phyloP scores from a whole-genome alignment of 2,888 invertebrate species.

The Leptinotarsa peninsularis region DNA sequence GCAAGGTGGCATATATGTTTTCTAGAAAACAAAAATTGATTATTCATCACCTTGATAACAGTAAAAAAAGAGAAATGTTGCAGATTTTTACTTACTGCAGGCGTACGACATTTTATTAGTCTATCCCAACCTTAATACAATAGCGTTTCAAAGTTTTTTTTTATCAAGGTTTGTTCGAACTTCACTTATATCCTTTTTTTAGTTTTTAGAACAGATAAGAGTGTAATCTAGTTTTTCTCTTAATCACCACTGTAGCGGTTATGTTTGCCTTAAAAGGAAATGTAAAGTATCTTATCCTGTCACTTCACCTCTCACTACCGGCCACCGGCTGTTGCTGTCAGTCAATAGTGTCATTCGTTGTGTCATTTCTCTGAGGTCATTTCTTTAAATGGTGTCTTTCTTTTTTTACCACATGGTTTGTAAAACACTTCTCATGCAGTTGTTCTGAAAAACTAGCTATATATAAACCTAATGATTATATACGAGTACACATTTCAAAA shows the following conservation, averaged over 20 bases:
- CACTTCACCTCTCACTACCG: not conserved
- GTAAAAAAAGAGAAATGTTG: not conserved
- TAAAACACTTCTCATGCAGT: too few relatives aligned
- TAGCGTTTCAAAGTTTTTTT: not conserved
- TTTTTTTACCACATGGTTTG: too few relatives aligned
- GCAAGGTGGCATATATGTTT: conserved; percentile 92
- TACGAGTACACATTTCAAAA: too few relatives aligned
- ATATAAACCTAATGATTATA: too few relatives aligned
- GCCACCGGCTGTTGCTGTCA: not conserved
- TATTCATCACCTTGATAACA: conserved; percentile 1
- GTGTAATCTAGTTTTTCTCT: conserved; percentile 12
- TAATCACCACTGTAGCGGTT: conserved; percentile 49
- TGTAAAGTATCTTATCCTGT: conserved; percentile 27
- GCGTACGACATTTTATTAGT: conserved; percentile 58
- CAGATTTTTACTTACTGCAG: conserved; percentile 57
- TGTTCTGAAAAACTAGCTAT: too few relatives aligned
- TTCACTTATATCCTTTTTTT: conserved; percentile 30
- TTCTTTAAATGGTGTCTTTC: too few relatives aligned
- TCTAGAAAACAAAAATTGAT: conserved; percentile 67
- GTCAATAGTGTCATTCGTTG: too few relatives aligned
- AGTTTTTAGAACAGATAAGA: conserved; percentile 42
- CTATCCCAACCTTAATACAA: conserved; percentile 35
- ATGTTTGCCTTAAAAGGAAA: conserved; percentile 55
- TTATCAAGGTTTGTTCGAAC: conserved; percentile 3
- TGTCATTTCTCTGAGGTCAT: too few relatives aligned